Evolutionary conservation across 2,888 invertebrate genomes (phyloP).

Genomic region (Temnothorax unifasciatus): DNA sequence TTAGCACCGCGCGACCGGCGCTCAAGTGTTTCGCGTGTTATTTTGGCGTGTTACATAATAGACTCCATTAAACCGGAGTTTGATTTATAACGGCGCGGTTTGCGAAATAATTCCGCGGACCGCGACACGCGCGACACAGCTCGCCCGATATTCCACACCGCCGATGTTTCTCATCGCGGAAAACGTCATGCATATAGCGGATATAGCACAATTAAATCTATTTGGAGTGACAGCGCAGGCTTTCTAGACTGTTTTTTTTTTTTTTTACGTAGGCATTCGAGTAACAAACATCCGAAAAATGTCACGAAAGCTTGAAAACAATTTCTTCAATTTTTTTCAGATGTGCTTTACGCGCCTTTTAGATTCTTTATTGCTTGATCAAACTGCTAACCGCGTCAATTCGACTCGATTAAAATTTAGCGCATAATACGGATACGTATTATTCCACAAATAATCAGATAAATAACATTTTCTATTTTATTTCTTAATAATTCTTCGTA

Average conservation of each 20-base stretch:
- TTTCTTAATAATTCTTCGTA: neutral
- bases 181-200: neutral
- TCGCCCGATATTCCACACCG: neutral
- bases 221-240: too few relatives aligned
- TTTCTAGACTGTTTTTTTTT: too few relatives aligned
- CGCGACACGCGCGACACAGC: neutral
- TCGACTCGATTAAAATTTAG: slow-evolving; percentile 6
- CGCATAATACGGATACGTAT: neutral
- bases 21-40: slow-evolving; percentile 44
- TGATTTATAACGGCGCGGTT: slow-evolving; percentile 46
- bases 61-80: slow-evolving; percentile 35
- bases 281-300: neutral
- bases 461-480: neutral
- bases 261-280: too few relatives aligned
- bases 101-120: slow-evolving; percentile 25
- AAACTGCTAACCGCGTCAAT: neutral
- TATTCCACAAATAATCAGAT: neutral
- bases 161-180: neutral
- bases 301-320: neutral
- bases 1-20: slow-evolving; percentile 18
- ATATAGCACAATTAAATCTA: too few relatives aligned
- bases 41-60: slow-evolving; percentile 51
- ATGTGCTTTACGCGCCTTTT: neutral
- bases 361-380: neutral
- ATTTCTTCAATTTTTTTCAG: neutral